These are phyloP conservation scores for Omphaloscelis lunosa DNA, from an alignment of 2,888 invertebrate species.

Conservation along the genomic window DNA sequence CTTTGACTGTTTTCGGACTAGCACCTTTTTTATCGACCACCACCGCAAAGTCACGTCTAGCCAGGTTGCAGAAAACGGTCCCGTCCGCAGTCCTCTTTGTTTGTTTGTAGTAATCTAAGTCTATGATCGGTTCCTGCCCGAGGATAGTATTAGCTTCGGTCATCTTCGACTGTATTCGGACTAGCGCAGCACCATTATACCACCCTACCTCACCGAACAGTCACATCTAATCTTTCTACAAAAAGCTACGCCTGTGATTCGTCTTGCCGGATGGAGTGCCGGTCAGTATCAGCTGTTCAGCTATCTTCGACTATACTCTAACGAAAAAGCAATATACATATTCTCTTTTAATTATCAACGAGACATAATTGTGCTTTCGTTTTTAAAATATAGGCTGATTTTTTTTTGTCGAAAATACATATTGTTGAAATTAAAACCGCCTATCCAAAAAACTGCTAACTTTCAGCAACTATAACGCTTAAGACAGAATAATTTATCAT, in stretches of 20 bases:
- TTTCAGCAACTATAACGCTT: conserved; percentile 30
- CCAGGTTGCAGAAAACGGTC: background rate
- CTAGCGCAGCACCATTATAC: background rate
- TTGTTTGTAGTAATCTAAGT: background rate
- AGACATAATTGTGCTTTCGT: background rate
- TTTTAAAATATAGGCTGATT: conserved; percentile 1
- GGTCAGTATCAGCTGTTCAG: background rate
- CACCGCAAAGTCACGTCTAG: background rate
- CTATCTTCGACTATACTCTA: background rate
- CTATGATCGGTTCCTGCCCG: conserved; percentile 95
- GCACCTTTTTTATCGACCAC: background rate
- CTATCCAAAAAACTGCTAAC: conserved; percentile 7
- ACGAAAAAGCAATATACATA: background rate
- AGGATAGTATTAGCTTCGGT: conserved; percentile 87
- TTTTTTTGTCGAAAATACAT: conserved; percentile 1
- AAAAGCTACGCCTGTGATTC: background rate
- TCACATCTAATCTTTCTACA: background rate
- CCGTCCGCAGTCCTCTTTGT: no score
- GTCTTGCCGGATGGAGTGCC: background rate
- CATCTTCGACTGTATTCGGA: background rate
- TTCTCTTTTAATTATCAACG: background rate
- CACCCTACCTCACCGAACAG: background rate
- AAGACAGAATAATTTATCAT: conserved; percentile 60
- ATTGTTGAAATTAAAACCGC: background rate
- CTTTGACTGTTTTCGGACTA: background rate